phyloP scores from a whole-genome alignment of 2,888 invertebrate species.

The Acanthosepion esculentum region DNA sequence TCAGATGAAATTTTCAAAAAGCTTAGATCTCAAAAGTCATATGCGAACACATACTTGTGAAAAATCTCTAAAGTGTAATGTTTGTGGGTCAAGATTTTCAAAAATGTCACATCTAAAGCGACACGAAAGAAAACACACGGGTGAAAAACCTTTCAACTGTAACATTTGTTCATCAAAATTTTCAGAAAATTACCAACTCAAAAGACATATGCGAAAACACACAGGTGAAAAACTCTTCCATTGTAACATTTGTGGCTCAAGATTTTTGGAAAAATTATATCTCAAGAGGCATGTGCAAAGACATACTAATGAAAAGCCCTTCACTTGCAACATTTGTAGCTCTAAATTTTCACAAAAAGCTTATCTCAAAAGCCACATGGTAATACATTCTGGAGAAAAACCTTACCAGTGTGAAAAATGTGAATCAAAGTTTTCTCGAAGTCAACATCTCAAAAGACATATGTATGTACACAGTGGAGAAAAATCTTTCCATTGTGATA shows the following conservation, averaged over 20 bases:
- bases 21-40: neutral
- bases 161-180: neutral
- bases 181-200: neutral
- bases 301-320: constrained; percentile 3
- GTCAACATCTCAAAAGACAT: neutral
- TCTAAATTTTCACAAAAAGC: neutral
- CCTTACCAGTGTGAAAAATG: constrained; percentile 34
- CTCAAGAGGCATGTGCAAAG: neutral
- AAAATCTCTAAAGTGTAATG: constrained; percentile 20
- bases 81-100: constrained; percentile 39
- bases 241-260: neutral
- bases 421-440: neutral
- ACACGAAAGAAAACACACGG: constrained; percentile 41
- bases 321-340: neutral
- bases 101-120: neutral
- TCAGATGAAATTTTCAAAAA: neutral
- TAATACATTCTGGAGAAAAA: constrained; percentile 36
- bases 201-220: neutral
- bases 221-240: constrained; percentile 34
- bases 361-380: neutral
- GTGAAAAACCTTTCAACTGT: constrained; percentile 17
- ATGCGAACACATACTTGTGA: constrained; percentile 40
- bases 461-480: neutral
- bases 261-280: neutral
- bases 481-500: constrained; percentile 35